A percentile compares a stretch with the other conserved stretches of the same genome.
These are phyloP conservation scores for Iguana delicatissima DNA, from an alignment of 2,797 vertebrate genomes.

Conservation along the genomic window DNA sequence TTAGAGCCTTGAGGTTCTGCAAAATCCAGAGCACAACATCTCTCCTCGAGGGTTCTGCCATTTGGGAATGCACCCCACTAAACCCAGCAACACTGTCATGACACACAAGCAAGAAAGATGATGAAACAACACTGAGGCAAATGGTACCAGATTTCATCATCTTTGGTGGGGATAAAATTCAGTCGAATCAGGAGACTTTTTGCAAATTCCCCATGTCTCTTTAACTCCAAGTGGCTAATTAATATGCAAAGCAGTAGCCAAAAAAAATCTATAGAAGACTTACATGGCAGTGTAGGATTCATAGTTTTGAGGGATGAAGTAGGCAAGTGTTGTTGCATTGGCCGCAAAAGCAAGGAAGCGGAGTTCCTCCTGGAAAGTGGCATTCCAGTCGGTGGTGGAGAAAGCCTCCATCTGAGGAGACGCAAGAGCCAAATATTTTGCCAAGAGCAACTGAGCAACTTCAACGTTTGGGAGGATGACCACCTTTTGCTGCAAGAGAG, in stretches of 20 bases:
- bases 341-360: constrained; percentile 21
- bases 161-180: background rate
- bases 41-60: constrained; percentile 45
- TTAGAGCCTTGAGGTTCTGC: constrained; percentile 21
- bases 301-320: constrained; percentile 21
- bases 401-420: background rate
- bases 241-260: background rate
- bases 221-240: too few species aligned
- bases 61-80: constrained; percentile 7
- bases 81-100: constrained; percentile 40
- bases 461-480: constrained; percentile 17
- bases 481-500: constrained; percentile 16
- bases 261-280: constrained; percentile 15
- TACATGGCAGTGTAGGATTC: constrained; percentile 47
- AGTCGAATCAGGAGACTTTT: too few species aligned
- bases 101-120: background rate
- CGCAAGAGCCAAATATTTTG: constrained; percentile 31
- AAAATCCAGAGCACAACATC: constrained; percentile 57
- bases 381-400: constrained; percentile 23
- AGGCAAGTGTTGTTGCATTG: background rate
- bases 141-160: background rate
- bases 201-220: too few species aligned
- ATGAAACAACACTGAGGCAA: background rate
- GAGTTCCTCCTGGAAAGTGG: constrained; percentile 37
- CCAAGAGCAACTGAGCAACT: constrained; percentile 42